Evolutionary conservation across 1,140 invertebrate genomes (phyloP).

Genomic region (Chelonus insularis): DNA sequence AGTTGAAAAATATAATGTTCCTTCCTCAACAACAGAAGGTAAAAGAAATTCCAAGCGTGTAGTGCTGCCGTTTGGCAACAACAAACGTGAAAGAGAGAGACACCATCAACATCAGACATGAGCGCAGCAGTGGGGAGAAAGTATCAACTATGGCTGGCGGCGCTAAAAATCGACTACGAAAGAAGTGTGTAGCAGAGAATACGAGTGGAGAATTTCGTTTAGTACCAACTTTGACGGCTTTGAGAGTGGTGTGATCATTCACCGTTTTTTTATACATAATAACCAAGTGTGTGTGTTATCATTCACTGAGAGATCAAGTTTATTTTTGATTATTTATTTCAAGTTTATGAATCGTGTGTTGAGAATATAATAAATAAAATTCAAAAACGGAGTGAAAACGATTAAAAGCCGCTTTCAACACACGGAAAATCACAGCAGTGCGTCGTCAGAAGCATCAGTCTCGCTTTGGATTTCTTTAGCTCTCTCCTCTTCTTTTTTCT

Average conservation of each 20-base stretch:
- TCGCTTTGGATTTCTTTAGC: not conserved
- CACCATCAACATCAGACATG: too few species aligned
- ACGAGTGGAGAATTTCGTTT: constrained; percentile 45
- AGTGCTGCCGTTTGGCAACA: not conserved
- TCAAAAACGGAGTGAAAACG: too few species aligned
- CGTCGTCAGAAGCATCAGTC: not conserved
- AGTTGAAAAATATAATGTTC: too few species aligned
- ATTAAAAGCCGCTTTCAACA: too few species aligned
- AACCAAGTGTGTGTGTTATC: not conserved
- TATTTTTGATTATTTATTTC: too few species aligned
- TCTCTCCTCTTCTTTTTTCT: not conserved
- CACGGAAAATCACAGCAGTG: too few species aligned
- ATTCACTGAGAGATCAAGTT: too few species aligned
- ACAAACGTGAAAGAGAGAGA: not conserved
- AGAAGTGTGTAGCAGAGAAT: constrained; percentile 46
- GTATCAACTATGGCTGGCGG: constrained; percentile 55
- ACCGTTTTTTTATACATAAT: constrained; percentile 11
- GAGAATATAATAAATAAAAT: too few species aligned
- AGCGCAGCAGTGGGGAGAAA: constrained; percentile 34
- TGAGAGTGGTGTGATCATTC: constrained; percentile 49
- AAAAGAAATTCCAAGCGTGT: not conserved
- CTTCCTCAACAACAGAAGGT: too few species aligned
- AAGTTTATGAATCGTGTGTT: too few species aligned
- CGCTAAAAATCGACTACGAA: constrained; percentile 36
- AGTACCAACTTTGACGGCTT: constrained; percentile 56